Evolutionary conservation across 2,113 vertebrate genomes (phyloP), one percentile per base, ranked within the genome.

Genomic region (Oostethus manadensis): DNA sequence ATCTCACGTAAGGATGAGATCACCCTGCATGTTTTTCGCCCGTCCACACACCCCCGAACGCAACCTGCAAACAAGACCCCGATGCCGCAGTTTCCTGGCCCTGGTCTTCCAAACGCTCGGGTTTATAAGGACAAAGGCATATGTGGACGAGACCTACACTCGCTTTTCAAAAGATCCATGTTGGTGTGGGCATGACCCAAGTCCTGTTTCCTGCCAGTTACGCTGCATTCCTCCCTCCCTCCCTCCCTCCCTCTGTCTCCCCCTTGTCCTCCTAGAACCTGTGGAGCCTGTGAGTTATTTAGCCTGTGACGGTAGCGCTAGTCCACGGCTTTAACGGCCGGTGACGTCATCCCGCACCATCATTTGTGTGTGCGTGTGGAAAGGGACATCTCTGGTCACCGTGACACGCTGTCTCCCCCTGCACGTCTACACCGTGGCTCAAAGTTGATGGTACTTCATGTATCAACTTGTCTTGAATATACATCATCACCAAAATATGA

Each of bases 371-470:
- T 58, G 58, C n/a, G n/a, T 69, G 49, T 70, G 62, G 65, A 63
- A 69, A 75, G 59, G 84, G 87, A 86, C 78, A 84, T 83, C 65
- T 75, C 65, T 82, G 86, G 82, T 85, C 80, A 83, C 54, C 66
- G 79, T 87, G 85, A 84, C 81, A 82, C 74, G 73, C 51, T 58
- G 42, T 80, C 73, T 79, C 76, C 60, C 63, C 69, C 66, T 45
- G 49, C 44, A 8, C 26, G 59, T 63, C 47, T n/a, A 8, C 1
- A 3, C 69, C 55, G 46, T 68, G 60, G 79, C 65, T 72, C 75
- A 63, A 46, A 59, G 56, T 56, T 53, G 49, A 49, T 3, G 62
- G 69, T 38, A 38, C 35, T 38, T n/a, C n/a, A n/a, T n/a, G n/a
- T n/a, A n/a, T n/a, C n/a, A n/a, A n/a, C n/a, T n/a, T n/a, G n/a